Conservation (phyloP, 2,888 invertebrate species). For the Diaphora mendica region DNA sequence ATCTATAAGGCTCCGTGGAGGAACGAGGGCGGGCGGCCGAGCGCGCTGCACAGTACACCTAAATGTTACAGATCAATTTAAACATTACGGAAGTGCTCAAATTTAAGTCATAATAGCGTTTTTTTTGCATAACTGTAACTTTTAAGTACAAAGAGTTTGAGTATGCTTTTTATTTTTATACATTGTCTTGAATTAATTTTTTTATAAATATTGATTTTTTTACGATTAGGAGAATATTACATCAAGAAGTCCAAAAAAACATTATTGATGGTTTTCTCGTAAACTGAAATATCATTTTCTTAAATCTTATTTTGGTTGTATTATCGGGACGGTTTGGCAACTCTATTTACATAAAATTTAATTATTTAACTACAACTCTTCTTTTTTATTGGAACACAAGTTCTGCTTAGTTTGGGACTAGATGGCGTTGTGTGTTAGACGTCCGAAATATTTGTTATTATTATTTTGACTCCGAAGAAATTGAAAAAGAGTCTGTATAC, state of each 20-base stretch:
- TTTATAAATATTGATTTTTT: not conserved
- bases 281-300: too few relatives aligned
- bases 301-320: too few relatives aligned
- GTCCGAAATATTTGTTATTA: too few relatives aligned
- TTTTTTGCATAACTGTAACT: not conserved
- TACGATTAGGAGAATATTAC: not conserved
- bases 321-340: too few relatives aligned
- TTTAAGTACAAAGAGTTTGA: not conserved
- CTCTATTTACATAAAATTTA: too few relatives aligned
- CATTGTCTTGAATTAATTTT: not conserved
- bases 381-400: too few relatives aligned
- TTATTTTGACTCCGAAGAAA: too few relatives aligned
- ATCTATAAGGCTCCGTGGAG: conserved; percentile 80
- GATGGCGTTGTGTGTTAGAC: too few relatives aligned
- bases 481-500: not conserved
- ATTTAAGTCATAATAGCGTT: not conserved
- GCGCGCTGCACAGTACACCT: conserved; percentile 64
- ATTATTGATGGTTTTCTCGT: too few relatives aligned
- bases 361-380: too few relatives aligned
- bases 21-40: conserved; percentile 81
- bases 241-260: not conserved
- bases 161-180: not conserved
- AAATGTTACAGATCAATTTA: conserved; percentile 54
- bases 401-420: too few relatives aligned
- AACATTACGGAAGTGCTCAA: conserved; percentile 7